A percentile compares a stretch with the other conserved stretches of the same genome.
Conservation (phyloP, 1,140 invertebrate genomes). For the Drosophila asahinai region DNA sequence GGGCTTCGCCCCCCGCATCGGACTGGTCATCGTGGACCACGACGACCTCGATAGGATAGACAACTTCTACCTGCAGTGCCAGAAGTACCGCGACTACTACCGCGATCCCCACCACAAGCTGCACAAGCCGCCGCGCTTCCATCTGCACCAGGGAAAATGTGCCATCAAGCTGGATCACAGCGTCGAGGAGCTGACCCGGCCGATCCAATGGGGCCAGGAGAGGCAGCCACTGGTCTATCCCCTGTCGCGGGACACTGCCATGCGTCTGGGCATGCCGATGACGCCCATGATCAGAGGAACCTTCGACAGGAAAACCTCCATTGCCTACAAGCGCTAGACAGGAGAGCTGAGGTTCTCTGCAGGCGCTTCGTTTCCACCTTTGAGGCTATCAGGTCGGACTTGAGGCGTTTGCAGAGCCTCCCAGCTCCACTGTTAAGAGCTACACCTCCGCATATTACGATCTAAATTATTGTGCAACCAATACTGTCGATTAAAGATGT, state of each 20-base stretch:
- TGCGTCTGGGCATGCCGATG: slow-evolving; percentile 46
- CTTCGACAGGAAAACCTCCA: slow-evolving; percentile 21
- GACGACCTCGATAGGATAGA: slow-evolving; percentile 65
- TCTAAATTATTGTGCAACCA: slow-evolving; percentile 1
- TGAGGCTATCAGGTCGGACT: too few species aligned
- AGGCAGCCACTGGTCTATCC: slow-evolving; percentile 48
- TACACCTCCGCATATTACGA: neutral
- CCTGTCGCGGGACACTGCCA: slow-evolving; percentile 17
- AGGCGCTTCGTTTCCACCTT: neutral
- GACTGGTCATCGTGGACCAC: slow-evolving; percentile 65
- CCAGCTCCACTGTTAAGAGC: neutral
- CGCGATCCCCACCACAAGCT: slow-evolving; percentile 71
- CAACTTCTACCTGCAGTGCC: slow-evolving; percentile 70
- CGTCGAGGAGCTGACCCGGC: slow-evolving; percentile 41
- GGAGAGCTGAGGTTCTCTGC: neutral
- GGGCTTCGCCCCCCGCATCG: slow-evolving; percentile 67
- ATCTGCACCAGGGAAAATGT: slow-evolving; percentile 50
- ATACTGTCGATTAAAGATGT: neutral
- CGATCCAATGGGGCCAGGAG: slow-evolving; percentile 39
- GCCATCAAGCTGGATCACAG: slow-evolving; percentile 50
- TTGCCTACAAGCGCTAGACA: slow-evolving; percentile 58
- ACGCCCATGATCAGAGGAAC: slow-evolving; percentile 31
- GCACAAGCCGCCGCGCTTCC: slow-evolving; percentile 53
- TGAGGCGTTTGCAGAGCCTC: neutral
- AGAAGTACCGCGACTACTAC: slow-evolving; percentile 74